Conservation (phyloP, 2,888 invertebrate genomes). For the Mesoligia furuncula region DNA sequence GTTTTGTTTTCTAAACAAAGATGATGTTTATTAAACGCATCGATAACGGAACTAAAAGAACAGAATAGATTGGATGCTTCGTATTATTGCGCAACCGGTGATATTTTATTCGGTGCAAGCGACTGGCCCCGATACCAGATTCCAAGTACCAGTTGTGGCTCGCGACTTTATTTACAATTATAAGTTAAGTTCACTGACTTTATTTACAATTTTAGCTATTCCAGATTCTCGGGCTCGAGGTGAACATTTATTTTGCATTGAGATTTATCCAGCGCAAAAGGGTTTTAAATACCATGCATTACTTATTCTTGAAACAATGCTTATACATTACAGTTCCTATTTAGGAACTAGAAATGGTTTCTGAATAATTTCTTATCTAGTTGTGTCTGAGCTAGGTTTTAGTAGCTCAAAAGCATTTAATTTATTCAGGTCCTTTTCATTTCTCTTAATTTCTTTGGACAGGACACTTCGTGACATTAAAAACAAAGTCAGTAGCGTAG, state of each 20-base stretch:
- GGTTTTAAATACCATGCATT: constrained; percentile 39
- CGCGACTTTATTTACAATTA: constrained; percentile 76
- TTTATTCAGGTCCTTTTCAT: not conserved
- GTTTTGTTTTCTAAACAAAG: constrained; percentile 76
- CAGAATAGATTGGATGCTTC: constrained; percentile 77
- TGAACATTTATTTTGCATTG: constrained; percentile 51
- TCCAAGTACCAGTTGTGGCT: constrained; percentile 72
- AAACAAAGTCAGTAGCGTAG: too few relatives aligned
- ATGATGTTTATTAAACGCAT: constrained; percentile 77
- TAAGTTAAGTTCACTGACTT: constrained; percentile 75
- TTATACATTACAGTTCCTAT: not conserved
- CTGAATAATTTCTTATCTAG: constrained; percentile 6
- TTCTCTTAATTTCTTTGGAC: not conserved
- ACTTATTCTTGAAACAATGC: constrained; percentile 8
- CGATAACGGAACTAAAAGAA: constrained; percentile 81
- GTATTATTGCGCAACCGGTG: constrained; percentile 81
- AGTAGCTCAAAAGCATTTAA: not conserved
- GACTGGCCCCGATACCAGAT: constrained; percentile 77
- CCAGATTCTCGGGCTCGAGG: constrained; percentile 49
- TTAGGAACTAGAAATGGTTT: constrained; percentile 17
- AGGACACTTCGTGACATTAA: not conserved
- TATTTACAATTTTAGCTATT: constrained; percentile 71
- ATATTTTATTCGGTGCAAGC: constrained; percentile 81
- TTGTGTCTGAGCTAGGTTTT: not conserved
- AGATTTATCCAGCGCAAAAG: constrained; percentile 31